Percentiles rank a stretch among this genome's conserved stretches.
Conservation (phyloP, 2,888 invertebrate genomes). For the Heliconius charithonia region DNA sequence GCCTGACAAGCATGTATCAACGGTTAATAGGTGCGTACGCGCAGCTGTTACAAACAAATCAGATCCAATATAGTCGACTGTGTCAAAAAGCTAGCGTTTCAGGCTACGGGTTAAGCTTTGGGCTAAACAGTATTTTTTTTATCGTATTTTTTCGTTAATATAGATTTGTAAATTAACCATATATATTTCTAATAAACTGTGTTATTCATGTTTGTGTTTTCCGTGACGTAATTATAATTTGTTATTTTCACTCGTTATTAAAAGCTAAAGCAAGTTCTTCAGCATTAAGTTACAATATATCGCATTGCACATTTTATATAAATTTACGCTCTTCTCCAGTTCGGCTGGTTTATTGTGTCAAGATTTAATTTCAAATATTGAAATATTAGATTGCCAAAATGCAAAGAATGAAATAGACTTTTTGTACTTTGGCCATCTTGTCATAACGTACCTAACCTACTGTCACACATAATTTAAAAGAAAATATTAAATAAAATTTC, state of each 20-base stretch:
- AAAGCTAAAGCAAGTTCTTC: too few species aligned
- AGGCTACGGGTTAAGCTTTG: constrained; percentile 58
- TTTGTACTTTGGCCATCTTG: not conserved
- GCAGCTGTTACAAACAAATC: constrained; percentile 84
- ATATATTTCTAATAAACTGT: too few species aligned
- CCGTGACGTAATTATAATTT: too few species aligned
- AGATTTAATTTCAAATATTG: not conserved
- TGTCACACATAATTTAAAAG: not conserved
- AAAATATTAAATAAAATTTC: too few species aligned
- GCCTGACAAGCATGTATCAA: constrained; percentile 84
- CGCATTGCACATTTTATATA: too few species aligned
- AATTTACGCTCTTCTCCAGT: too few species aligned
- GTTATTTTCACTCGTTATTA: too few species aligned
- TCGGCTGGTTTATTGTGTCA: not conserved
- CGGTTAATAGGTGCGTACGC: constrained; percentile 83
- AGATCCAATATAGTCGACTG: constrained; percentile 83
- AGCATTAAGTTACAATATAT: too few species aligned
- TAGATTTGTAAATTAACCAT: not conserved
- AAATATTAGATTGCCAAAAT: not conserved
- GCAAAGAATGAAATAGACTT: not conserved
- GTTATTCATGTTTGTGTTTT: too few species aligned
- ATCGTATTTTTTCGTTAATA: not conserved
- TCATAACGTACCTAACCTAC: not conserved
- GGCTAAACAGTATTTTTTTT: constrained; percentile 50
- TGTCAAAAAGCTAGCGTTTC: constrained; percentile 79